phyloP scores from a whole-genome alignment of 1,140 invertebrate species.

The Heliconius hermathena region DNA sequence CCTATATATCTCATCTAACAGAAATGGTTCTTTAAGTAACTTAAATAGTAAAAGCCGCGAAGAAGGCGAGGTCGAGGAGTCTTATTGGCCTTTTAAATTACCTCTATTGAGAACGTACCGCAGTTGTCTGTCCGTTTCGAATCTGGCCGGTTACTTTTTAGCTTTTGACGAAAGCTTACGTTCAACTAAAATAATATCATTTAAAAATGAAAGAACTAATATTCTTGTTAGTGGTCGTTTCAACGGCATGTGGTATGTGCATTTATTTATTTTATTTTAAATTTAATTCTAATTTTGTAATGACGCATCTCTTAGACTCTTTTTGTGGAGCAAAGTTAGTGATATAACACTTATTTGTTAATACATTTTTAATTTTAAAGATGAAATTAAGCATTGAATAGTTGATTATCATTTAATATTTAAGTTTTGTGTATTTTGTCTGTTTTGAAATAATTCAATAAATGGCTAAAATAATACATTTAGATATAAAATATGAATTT shows the following conservation, averaged over 20 bases:
- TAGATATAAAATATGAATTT: not conserved
- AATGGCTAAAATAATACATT: not conserved
- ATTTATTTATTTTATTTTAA: constrained; percentile 11
- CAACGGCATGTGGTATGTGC: constrained; percentile 42
- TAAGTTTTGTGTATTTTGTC: too few species aligned
- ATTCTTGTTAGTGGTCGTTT: constrained; percentile 32
- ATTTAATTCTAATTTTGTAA: not conserved
- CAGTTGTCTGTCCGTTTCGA: constrained; percentile 21
- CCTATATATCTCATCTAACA: too few species aligned
- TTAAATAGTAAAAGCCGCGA: not conserved
- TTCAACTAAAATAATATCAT: not conserved
- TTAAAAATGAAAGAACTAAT: constrained; percentile 45
- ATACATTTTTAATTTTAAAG: too few species aligned
- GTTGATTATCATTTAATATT: too few species aligned
- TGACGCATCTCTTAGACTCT: too few species aligned
- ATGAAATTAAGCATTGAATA: too few species aligned
- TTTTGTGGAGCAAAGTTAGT: not conserved
- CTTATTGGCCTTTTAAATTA: constrained; percentile 26
- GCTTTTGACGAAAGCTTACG: not conserved
- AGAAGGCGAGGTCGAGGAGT: not conserved
- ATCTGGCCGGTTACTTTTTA: constrained; percentile 12
- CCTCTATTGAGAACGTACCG: constrained; percentile 10
- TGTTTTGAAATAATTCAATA: not conserved
- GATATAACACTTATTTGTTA: too few species aligned
- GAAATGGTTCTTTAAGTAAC: not conserved